A percentile compares a stretch with the other conserved stretches of the same genome.
Evolutionary conservation across 2,113 vertebrate species (phyloP).

Genomic region (Sylvilagus bachmani): DNA sequence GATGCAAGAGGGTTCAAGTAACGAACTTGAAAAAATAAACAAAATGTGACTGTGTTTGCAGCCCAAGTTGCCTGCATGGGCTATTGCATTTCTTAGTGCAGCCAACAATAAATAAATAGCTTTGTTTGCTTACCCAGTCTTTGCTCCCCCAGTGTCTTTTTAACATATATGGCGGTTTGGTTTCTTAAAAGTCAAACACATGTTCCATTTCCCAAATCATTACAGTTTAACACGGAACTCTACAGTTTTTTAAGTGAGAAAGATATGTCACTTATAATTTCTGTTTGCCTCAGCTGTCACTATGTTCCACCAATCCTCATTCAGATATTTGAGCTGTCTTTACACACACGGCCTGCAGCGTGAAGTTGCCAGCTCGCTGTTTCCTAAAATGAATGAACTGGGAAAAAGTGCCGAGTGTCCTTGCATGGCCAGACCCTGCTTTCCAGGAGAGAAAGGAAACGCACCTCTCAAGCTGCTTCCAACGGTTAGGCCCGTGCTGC

Average conservation of each 20-base stretch:
- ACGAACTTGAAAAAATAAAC: neutral
- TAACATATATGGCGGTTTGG: neutral
- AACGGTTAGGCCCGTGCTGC: neutral
- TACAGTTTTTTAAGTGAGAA: neutral
- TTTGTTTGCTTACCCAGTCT: neutral
- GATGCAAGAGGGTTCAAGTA: neutral
- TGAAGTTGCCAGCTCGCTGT: neutral
- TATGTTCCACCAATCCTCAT: neutral
- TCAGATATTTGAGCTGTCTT: neutral
- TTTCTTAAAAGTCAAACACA: conserved; percentile 23
- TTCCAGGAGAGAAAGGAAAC: neutral
- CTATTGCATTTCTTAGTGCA: neutral
- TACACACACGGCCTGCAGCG: neutral
- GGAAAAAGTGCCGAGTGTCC: neutral
- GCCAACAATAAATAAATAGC: neutral
- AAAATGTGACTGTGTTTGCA: neutral
- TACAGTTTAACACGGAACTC: neutral
- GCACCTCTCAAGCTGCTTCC: neutral
- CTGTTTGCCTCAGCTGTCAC: neutral
- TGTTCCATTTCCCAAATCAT: neutral
- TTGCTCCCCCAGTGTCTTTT: neutral
- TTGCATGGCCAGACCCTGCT: neutral
- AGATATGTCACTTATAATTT: neutral
- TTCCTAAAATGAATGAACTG: neutral
- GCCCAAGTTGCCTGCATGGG: neutral